Conservation (phyloP, 2,797 vertebrate genomes). For the Gobio occitaniae region DNA sequence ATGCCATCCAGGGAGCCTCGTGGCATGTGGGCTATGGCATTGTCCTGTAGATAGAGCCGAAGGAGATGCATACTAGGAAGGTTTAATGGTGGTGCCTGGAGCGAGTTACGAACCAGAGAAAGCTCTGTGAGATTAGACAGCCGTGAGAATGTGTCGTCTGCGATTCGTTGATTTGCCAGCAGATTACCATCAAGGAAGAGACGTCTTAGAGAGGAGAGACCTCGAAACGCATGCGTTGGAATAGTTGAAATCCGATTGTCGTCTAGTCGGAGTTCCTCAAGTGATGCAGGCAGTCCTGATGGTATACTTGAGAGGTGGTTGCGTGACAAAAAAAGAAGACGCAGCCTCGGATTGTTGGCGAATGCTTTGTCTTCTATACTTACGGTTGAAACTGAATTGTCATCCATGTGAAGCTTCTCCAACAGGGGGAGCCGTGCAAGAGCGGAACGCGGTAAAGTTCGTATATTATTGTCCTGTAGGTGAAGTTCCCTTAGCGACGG, state of each 20-base stretch:
- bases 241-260: conserved; percentile 96
- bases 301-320: conserved; percentile 97
- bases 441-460: conserved; percentile 85
- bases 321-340: conserved; percentile 89
- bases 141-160: conserved; percentile 89
- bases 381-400: conserved; percentile 95
- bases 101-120: conserved; percentile 91
- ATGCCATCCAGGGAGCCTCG: conserved; percentile 85
- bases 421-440: conserved; percentile 88
- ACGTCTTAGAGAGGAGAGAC: conserved; percentile 86
- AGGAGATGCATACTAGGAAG: conserved; percentile 86
- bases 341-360: conserved; percentile 85
- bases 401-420: conserved; percentile 93
- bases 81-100: conserved; percentile 87
- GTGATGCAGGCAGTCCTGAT: conserved; percentile 86
- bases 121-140: conserved; percentile 92
- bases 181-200: conserved; percentile 94
- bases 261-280: conserved; percentile 92
- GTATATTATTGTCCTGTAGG: conserved; percentile 96
- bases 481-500: conserved; percentile 92
- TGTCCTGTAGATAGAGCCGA: conserved; percentile 91
- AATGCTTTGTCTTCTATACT: conserved; percentile 96
- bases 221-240: conserved; percentile 91
- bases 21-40: conserved; percentile 91
- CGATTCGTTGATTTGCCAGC: conserved; percentile 93